Evolutionary conservation across 2,888 invertebrate species (phyloP).

Genomic region (Drosophila infuscata): DNA sequence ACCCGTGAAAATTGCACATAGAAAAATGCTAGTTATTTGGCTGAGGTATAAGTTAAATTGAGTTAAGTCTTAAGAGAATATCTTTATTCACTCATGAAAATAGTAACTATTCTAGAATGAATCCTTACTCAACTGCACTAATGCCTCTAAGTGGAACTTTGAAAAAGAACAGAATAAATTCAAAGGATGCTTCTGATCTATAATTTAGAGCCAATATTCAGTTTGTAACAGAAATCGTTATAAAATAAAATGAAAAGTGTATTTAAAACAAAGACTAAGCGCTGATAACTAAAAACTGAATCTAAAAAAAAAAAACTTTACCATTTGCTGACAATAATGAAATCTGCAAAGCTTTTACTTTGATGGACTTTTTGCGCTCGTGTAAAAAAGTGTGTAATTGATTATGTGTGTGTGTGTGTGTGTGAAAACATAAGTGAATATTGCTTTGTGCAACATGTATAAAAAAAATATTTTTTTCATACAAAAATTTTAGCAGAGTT

Average conservation of each 20-base stretch:
- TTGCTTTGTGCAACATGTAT: slow-evolving; percentile 45
- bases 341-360: slow-evolving; percentile 25
- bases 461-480: slow-evolving; percentile 18
- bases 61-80: background rate
- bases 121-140: background rate
- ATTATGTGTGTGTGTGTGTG: background rate
- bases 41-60: background rate
- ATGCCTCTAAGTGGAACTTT: background rate
- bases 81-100: background rate
- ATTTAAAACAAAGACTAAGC: background rate
- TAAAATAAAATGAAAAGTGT: slow-evolving; percentile 9
- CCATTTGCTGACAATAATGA: slow-evolving; percentile 42
- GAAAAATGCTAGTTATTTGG: background rate
- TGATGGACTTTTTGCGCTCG: background rate
- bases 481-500: slow-evolving; percentile 10
- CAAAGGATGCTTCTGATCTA: background rate
- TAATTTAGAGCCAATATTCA: slow-evolving; percentile 13
- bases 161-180: background rate
- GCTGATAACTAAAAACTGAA: slow-evolving; percentile 14
- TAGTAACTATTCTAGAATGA: background rate
- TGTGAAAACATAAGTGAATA: slow-evolving; percentile 28
- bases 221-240: slow-evolving; percentile 9
- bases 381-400: background rate
- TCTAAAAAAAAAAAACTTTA: slow-evolving; percentile 45
- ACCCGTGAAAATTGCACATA: too few species aligned